A percentile compares a stretch with the other conserved stretches of the same genome.
These are phyloP conservation scores for Macquaria ambigua DNA, from an alignment of 2,113 vertebrate species.

Conservation along the genomic window DNA sequence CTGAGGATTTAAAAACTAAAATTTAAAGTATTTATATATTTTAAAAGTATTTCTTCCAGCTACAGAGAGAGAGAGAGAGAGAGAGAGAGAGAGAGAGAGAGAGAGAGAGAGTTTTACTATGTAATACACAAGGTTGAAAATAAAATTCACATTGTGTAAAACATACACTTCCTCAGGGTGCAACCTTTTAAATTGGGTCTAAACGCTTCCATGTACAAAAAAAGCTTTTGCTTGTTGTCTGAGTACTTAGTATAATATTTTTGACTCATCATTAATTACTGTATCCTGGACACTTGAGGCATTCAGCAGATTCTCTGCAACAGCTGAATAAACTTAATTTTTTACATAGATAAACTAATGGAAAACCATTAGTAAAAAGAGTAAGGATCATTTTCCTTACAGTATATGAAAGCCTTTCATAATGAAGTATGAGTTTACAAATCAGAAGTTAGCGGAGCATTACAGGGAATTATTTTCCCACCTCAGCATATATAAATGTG, in stretches of 20 bases:
- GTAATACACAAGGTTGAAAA: background rate
- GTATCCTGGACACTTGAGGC: background rate
- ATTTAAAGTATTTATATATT: slow-evolving; percentile 14
- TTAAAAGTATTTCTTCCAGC: slow-evolving; percentile 10
- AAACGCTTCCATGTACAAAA: background rate
- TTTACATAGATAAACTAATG: background rate
- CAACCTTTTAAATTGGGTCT: slow-evolving; percentile 5
- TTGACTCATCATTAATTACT: slow-evolving; percentile 5
- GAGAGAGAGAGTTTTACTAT: background rate
- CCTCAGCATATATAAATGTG: background rate
- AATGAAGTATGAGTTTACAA: background rate
- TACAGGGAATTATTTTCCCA: background rate
- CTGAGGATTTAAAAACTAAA: slow-evolving; percentile 1
- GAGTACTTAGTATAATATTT: slow-evolving; percentile 2
- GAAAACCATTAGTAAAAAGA: background rate
- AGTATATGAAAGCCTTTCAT: background rate
- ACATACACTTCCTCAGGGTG: background rate
- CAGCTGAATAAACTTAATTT: background rate
- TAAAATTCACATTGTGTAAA: background rate
- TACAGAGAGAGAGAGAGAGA: background rate
- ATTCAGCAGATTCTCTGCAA: background rate
- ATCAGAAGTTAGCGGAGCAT: background rate
- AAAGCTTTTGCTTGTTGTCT: background rate
- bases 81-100: too few relatives aligned
- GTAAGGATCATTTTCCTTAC: background rate